Base-by-base conservation (phyloP, 1,140 invertebrate species). In the Pogonomyrmex californicus region DNA sequence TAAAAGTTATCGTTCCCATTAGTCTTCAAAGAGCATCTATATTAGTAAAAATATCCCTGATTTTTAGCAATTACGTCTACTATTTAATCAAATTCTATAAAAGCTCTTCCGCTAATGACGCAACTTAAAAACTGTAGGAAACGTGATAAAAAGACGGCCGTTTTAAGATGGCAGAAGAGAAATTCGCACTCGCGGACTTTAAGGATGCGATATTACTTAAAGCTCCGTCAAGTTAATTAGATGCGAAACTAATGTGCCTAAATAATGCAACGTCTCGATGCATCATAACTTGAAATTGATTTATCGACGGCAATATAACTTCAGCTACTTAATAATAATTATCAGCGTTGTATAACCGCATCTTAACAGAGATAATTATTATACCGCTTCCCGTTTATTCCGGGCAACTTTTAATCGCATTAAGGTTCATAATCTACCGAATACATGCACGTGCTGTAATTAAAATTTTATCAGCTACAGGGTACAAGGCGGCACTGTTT, bases 381-480 rank as follows among this genome's bases (percentile, higher is more conserved):
- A 58, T 63, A 56, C 54, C 49, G 58, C 47, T 62, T 76, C 82
- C 54, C 68, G 73, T 68, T 75, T 88, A 86, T 88, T 66, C 75
- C 51, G 12, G 30, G 70, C 38, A 87, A 88, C 63, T 87, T 85
- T 83, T 87, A 83, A 88, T 78, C 78, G 65, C 79, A 79, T 87
- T 85, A 88, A 87, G 41, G 71, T 78, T 87, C 63, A 87, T 83
- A 85, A 77, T 83, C 71, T 47, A 58, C 71, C 58, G 36, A 73
- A 70, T 82, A 70, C 71, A 70, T 73, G 38, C 63, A n/a, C 51
- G 17, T 66, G 47, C 71, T 86, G 54, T 86, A 86, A 82, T 88
- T 88, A 82, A 73, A 86, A 73, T 88, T 79, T 79, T 87, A 86
- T 88, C 75, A 56, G 63, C 76, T 79, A 68, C 63, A 65, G 82